phyloP scores from a whole-genome alignment of 1,140 invertebrate species.

The Aplysia californica region DNA sequence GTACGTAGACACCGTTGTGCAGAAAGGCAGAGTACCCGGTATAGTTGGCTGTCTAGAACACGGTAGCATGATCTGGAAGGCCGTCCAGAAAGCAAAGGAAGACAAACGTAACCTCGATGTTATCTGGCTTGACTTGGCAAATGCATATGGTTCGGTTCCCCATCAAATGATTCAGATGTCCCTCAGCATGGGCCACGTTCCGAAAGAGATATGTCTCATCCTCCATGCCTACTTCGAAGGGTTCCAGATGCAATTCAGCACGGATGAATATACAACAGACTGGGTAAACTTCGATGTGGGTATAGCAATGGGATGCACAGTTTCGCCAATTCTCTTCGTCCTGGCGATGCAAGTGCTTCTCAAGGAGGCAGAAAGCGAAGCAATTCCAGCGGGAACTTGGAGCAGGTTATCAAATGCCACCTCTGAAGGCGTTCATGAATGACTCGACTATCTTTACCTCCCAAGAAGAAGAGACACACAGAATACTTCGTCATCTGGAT shows the following conservation, averaged over 20 bases:
- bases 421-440: not conserved
- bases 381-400: not conserved
- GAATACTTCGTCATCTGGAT: not conserved
- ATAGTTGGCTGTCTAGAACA: conserved; percentile 30
- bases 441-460: not conserved
- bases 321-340: not conserved
- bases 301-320: not conserved
- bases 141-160: conserved; percentile 36
- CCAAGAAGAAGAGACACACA: not conserved
- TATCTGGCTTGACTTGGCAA: conserved; percentile 38
- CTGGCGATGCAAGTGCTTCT: not conserved
- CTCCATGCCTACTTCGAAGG: conserved; percentile 27
- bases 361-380: not conserved
- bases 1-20: conserved; percentile 29
- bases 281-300: not conserved
- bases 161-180: conserved; percentile 25
- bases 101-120: conserved; percentile 21
- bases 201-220: conserved; percentile 5
- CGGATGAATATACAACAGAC: conserved; percentile 9
- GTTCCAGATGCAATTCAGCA: conserved; percentile 17
- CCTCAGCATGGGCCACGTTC: conserved; percentile 24
- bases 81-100: conserved; percentile 26
- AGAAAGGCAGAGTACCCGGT: conserved; percentile 31
- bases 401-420: not conserved
- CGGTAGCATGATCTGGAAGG: conserved; percentile 16